Percentiles rank a stretch among this genome's conserved stretches.
Conservation (phyloP, 2,888 invertebrate species). For the Eutolmus rufibarbis region DNA sequence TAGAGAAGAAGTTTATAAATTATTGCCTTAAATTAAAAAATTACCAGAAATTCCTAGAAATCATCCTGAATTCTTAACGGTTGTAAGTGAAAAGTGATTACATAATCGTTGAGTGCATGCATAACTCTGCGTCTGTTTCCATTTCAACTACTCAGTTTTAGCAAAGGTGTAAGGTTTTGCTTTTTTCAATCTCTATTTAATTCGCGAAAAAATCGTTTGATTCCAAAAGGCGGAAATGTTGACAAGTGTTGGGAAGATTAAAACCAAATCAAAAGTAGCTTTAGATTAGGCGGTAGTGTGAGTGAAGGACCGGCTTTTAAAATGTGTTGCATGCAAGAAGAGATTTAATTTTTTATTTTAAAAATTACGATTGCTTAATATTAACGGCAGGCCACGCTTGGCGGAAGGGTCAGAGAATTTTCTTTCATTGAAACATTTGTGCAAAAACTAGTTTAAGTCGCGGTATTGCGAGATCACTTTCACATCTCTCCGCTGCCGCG, state of each 20-base stretch:
- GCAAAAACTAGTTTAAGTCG: not conserved
- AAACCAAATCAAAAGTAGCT: not conserved
- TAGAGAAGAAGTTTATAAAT: not conserved
- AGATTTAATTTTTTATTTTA: not conserved
- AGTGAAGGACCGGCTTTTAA: not conserved
- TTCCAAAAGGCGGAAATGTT: not conserved
- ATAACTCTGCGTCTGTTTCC: not conserved
- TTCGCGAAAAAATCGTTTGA: not conserved
- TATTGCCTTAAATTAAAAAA: not conserved
- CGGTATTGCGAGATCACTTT: not conserved
- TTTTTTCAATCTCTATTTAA: not conserved
- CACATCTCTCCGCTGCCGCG: not conserved
- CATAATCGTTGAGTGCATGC: not conserved
- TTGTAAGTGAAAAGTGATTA: slow-evolving; percentile 5
- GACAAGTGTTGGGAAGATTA: not conserved
- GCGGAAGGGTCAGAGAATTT: not conserved
- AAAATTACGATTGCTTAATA: not conserved
- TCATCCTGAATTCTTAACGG: not conserved
- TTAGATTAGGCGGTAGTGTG: not conserved
- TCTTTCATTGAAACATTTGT: not conserved
- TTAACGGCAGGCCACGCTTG: not conserved
- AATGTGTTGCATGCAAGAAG: not conserved
- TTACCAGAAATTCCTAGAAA: not conserved
- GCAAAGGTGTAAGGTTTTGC: no score
- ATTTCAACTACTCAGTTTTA: not conserved